Evolutionary conservation across 1,140 invertebrate genomes (phyloP).

Genomic region (Musca domestica): DNA sequence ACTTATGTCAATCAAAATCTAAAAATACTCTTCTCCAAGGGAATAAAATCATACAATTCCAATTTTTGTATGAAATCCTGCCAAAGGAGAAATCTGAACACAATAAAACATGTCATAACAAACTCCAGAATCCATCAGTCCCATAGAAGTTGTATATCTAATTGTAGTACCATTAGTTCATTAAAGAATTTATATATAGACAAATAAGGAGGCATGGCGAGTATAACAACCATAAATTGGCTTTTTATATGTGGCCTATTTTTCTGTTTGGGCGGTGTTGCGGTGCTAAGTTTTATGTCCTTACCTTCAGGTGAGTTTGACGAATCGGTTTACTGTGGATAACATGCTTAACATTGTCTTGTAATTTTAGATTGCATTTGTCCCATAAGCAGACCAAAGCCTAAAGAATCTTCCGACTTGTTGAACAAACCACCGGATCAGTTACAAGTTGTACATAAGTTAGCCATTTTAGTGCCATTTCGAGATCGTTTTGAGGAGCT

Average conservation of each 20-base stretch:
- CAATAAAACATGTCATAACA: too few relatives aligned
- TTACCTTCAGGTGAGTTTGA: slow-evolving; percentile 39
- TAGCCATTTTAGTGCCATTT: slow-evolving; percentile 48
- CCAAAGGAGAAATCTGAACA: background rate
- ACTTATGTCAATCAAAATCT: too few relatives aligned
- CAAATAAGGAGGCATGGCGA: slow-evolving; percentile 32
- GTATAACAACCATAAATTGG: slow-evolving; percentile 48
- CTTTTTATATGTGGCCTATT: slow-evolving; percentile 45
- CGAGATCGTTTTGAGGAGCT: slow-evolving; percentile 92
- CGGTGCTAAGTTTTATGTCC: slow-evolving; percentile 47
- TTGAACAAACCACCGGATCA: background rate
- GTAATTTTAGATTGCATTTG: slow-evolving; percentile 45
- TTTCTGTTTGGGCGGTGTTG: slow-evolving; percentile 45
- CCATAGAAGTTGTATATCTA: too few relatives aligned
- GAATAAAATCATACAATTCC: too few relatives aligned
- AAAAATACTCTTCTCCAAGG: too few relatives aligned
- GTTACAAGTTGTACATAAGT: slow-evolving; percentile 33
- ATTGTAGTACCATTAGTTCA: too few relatives aligned
- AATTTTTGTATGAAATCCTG: background rate
- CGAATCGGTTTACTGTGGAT: background rate
- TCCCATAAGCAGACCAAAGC: slow-evolving; percentile 31
- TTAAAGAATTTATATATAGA: too few relatives aligned
- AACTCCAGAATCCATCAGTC: too few relatives aligned
- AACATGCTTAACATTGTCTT: background rate
- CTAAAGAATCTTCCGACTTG: background rate